Percentiles rank a stretch among this genome's conserved stretches.
phyloP scores from a whole-genome alignment of 2,113 vertebrate genomes.

The Pelecanoides urinatrix region DNA sequence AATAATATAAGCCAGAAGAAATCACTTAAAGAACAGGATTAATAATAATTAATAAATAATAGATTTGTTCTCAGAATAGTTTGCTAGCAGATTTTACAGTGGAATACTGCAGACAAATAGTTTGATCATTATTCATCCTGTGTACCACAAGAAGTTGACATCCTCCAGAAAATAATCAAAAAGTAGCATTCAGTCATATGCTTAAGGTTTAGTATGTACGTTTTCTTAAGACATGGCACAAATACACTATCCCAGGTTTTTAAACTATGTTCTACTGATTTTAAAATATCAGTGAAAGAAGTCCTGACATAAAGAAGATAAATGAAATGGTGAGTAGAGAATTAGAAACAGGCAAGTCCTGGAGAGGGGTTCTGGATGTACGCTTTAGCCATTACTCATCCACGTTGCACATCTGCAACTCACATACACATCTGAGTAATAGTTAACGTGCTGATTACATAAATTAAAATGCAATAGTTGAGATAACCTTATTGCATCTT shows the following conservation, averaged over 20 bases:
- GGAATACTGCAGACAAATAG: background rate
- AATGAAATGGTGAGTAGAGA: background rate
- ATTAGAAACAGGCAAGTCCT: background rate
- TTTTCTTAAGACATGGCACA: background rate
- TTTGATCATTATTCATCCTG: background rate
- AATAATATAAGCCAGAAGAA: background rate
- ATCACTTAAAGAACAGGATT: background rate
- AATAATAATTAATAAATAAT: background rate
- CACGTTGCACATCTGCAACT: background rate
- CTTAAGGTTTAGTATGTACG: background rate
- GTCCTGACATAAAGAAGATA: background rate
- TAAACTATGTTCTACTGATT: background rate
- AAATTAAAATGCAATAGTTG: background rate
- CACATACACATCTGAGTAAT: background rate
- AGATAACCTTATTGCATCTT: background rate
- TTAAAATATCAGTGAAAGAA: background rate
- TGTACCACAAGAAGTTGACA: background rate
- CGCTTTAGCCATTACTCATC: background rate
- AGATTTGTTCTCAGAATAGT: background rate
- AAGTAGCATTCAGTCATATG: background rate
- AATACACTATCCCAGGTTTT: background rate
- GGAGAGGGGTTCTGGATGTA: background rate
- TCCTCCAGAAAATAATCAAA: background rate
- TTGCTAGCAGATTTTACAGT: background rate
- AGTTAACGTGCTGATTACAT: background rate